Conservation (phyloP, 2,888 invertebrate genomes). For the Anorthoa munda region DNA sequence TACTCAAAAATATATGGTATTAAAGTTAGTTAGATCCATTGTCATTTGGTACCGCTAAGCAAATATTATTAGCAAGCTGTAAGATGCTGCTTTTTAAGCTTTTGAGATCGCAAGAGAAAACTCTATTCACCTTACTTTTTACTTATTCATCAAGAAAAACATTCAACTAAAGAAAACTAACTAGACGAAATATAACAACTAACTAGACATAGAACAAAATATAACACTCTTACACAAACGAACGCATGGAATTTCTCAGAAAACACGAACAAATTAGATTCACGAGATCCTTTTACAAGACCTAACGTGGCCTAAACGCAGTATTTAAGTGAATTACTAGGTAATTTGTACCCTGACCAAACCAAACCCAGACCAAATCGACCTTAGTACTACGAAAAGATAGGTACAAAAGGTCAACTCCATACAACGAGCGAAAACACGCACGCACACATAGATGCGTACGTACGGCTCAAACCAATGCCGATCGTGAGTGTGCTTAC, state of each 20-base stretch:
- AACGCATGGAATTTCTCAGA: background rate
- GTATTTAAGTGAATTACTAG: constrained; percentile 27
- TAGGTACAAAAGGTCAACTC: background rate
- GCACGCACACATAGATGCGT: background rate
- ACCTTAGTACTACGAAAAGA: background rate
- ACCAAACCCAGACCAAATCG: constrained; percentile 9
- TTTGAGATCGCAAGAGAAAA: too few species aligned
- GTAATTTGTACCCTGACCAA: background rate
- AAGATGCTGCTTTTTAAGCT: too few species aligned
- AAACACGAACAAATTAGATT: constrained; percentile 34
- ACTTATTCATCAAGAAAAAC: too few species aligned
- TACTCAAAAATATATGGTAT: too few species aligned
- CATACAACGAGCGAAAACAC: background rate
- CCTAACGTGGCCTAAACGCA: constrained; percentile 5
- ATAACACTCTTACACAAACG: background rate
- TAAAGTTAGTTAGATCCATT: too few species aligned
- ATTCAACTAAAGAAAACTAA: too few species aligned
- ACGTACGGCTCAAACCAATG: too few species aligned
- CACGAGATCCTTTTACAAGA: constrained; percentile 26
- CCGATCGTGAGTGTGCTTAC: background rate
- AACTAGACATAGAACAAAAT: background rate
- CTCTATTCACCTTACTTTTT: too few species aligned
- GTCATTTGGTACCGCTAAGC: too few species aligned
- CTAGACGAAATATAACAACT: too few species aligned
- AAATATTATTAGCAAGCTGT: too few species aligned